Evolutionary conservation across 2,888 invertebrate species (phyloP), one percentile per base, ranked within the genome.

Genomic region (Heliconius cydno): DNA sequence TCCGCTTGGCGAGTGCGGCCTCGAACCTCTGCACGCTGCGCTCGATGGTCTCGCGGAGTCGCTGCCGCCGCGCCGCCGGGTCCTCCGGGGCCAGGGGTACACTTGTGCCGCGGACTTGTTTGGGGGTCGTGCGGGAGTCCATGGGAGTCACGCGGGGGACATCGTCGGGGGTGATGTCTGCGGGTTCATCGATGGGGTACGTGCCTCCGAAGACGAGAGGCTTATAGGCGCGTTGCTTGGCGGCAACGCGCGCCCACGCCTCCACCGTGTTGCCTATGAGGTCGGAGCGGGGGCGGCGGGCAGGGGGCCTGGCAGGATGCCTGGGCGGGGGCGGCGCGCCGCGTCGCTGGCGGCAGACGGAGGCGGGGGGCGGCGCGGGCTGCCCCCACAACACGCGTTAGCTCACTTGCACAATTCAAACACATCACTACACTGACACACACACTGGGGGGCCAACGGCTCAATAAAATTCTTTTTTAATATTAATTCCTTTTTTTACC

Each of bases 171-270:
- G 78, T 38, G 19, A 63, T 46, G 70, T 77, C 74, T 19, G 84
- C 86, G 46, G 98, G 98, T 87, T 96, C 96, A 89, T 98, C 98
- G 84, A 98, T 98, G 7, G 98, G 98, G 95, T 96, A 98, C 5
- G 98, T 98, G 77, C 98, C 98, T 85, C 98, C 97, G 90, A 98
- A 98, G 82, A 98, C 96, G 72, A 98, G 95, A 81, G 97, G 97
- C 87, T 96, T 96, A 88, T 95, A 96, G 84, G 82, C 68, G 85
- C 89, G 86, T 88, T 90, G 83, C 87, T 30, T 91, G 13, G 92
- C 90, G 95, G 96, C 95, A 68, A 94, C 94, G 84, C 92, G 91
- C 72, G 96, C 94, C 97, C 97, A 96, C 66, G 95, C 92, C 86
- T 96, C 96, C 74, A 96, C 96, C 13, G 96, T 96, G 86, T 95